These are phyloP conservation scores for Coilia nasus DNA, from an alignment of 2,797 vertebrate species.

Conservation along the genomic window DNA sequence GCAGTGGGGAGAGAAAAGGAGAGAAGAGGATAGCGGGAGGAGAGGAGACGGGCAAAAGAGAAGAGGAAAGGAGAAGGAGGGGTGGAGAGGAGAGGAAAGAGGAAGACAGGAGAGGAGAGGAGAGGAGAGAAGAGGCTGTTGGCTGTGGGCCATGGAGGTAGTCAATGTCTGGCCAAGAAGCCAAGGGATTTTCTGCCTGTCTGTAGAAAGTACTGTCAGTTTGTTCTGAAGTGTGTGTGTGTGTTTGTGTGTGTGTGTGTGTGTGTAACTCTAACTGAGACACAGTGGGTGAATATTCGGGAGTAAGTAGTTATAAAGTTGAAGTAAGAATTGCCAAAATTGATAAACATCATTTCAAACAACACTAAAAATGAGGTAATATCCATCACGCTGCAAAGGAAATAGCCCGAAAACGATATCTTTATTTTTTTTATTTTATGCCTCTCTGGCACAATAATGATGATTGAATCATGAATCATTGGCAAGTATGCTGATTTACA, in stretches of 20 bases:
- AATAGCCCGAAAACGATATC: too few relatives aligned
- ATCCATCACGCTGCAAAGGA: background rate
- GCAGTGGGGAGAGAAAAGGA: background rate
- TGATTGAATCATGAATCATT: too few relatives aligned
- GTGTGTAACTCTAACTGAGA: background rate
- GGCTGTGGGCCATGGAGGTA: background rate
- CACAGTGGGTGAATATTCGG: background rate
- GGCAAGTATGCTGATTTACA: too few relatives aligned
- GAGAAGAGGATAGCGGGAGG: background rate
- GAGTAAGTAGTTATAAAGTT: background rate
- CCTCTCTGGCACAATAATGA: too few relatives aligned
- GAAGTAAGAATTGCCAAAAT: background rate
- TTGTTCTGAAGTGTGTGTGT: background rate
- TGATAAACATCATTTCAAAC: background rate
- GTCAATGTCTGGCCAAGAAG: conserved; percentile 26
- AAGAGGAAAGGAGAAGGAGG: background rate
- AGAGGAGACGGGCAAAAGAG: background rate
- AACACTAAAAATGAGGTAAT: background rate
- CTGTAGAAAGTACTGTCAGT: background rate
- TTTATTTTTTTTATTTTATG: too few relatives aligned
- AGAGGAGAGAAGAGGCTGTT: background rate
- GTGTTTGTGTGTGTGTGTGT: conserved; percentile 14
- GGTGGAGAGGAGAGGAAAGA: background rate
- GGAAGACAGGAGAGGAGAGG: background rate
- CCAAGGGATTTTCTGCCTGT: background rate